Percentiles rank a stretch among this genome's conserved stretches.
Conservation (phyloP, 2,113 vertebrate species). For the Ancistrus triradiatus region DNA sequence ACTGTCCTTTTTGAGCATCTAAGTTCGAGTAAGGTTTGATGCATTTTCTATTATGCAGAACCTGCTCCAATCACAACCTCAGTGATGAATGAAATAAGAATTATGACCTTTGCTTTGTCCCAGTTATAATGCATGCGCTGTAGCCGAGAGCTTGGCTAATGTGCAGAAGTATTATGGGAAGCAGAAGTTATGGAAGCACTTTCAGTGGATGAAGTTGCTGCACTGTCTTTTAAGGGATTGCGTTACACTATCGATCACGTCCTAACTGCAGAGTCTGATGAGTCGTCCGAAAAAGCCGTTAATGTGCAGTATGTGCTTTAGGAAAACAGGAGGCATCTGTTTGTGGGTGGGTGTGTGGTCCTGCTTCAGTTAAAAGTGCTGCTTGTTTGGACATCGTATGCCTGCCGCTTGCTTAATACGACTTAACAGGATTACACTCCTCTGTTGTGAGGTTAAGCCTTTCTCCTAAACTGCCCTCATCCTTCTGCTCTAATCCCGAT, state of each 20-base stretch:
- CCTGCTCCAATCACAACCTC: too few relatives aligned
- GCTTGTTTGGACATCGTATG: neutral
- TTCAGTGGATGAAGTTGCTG: conserved; percentile 33
- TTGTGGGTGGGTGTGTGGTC: conserved; percentile 12
- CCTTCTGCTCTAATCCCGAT: neutral
- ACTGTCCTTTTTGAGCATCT: too few relatives aligned
- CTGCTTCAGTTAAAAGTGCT: conserved; percentile 2
- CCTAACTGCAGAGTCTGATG: conserved; percentile 29
- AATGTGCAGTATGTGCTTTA: conserved; percentile 12
- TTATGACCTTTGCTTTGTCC: too few relatives aligned
- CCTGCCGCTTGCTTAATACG: neutral
- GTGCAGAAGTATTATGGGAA: neutral
- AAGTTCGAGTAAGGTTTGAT: too few relatives aligned
- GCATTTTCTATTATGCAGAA: too few relatives aligned
- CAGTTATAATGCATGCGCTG: too few relatives aligned
- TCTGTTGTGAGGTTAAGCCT: neutral
- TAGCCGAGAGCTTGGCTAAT: neutral
- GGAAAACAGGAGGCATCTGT: conserved; percentile 6
- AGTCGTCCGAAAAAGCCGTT: conserved; percentile 27
- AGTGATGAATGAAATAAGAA: too few relatives aligned
- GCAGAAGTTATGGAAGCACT: conserved; percentile 38
- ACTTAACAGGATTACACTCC: neutral
- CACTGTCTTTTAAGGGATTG: conserved; percentile 47
- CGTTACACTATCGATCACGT: conserved; percentile 43
- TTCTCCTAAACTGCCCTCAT: neutral